These are phyloP conservation scores for Mesorhabditis sp. DNA, from an alignment of 2,888 invertebrate genomes.

Conservation along the genomic window DNA sequence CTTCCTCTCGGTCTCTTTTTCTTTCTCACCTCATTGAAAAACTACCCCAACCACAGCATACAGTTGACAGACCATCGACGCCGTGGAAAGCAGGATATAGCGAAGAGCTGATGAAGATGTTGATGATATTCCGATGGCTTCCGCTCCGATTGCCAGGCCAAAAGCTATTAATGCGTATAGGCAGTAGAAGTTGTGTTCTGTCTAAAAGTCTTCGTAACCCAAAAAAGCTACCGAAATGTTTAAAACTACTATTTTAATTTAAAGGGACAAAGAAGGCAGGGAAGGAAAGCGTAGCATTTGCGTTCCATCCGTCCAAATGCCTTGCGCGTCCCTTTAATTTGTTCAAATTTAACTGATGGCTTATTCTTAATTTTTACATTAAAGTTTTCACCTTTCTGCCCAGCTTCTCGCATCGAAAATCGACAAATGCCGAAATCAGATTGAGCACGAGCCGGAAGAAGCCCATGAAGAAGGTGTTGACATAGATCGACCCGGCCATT, in stretches of 20 bases:
- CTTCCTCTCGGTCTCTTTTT: background rate
- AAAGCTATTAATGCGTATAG: background rate
- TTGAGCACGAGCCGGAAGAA: background rate
- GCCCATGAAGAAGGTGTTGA: background rate
- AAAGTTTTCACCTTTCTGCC: background rate
- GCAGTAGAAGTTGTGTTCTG: background rate
- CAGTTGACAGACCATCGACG: background rate
- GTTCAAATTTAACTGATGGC: no score
- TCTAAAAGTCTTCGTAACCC: background rate
- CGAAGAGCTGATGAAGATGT: background rate
- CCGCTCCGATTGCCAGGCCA: background rate
- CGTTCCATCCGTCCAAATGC: no score
- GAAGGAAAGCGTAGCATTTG: no score
- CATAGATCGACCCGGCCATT: slow-evolving; percentile 4
- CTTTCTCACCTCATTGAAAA: background rate
- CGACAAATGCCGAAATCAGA: background rate
- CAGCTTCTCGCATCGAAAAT: background rate
- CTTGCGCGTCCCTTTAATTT: no score
- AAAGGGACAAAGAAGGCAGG: no score
- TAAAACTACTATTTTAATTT: no score
- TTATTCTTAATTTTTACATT: no score
- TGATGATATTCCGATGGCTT: background rate
- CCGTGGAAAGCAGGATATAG: background rate
- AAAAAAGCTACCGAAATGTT: background rate
- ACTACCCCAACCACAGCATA: background rate